phyloP scores from a whole-genome alignment of 2,888 invertebrate genomes.

The Penaeus monodon region DNA sequence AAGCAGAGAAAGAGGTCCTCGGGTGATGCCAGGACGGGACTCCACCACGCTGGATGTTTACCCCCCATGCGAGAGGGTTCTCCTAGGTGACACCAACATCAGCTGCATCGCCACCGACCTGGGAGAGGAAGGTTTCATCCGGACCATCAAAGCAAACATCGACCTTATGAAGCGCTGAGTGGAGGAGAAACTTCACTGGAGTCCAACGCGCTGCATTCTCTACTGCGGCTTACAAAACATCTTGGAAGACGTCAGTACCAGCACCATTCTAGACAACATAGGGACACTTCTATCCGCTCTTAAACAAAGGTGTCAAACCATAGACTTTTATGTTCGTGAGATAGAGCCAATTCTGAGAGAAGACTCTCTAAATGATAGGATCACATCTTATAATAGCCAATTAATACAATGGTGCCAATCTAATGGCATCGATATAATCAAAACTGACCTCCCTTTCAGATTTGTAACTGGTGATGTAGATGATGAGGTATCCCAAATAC shows the following conservation, averaged over 20 bases:
- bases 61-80: background rate
- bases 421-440: slow-evolving; percentile 9
- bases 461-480: slow-evolving; percentile 6
- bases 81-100: background rate
- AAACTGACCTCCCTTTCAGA: background rate
- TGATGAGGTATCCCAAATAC: too few species aligned
- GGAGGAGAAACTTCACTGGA: background rate
- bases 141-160: background rate
- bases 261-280: background rate
- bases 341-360: background rate
- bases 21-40: background rate
- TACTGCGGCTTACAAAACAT: background rate
- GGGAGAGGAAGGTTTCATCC: background rate
- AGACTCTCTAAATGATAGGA: background rate
- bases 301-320: background rate
- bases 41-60: background rate
- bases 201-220: background rate
- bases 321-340: slow-evolving; percentile 5
- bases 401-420: background rate
- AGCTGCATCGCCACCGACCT: background rate
- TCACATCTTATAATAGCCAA: background rate
- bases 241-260: background rate
- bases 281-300: background rate
- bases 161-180: background rate
- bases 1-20: background rate